Conservation (phyloP, 2,888 invertebrate species). For the Rhodophaea formosa region DNA sequence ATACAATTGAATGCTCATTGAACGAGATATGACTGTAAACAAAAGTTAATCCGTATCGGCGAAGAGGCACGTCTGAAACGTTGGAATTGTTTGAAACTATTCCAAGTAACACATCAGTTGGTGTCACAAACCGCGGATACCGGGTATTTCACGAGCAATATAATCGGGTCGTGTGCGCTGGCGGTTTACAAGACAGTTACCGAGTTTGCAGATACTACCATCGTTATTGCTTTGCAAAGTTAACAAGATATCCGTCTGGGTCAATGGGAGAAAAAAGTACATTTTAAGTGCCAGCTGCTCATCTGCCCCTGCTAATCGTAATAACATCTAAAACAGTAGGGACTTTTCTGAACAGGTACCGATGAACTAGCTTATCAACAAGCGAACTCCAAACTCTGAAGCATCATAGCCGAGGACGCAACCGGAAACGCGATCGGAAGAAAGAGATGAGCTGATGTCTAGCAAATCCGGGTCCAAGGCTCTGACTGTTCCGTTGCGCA, state of each 20-base stretch:
- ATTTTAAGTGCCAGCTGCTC: not conserved
- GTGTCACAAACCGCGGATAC: slow-evolving; percentile 13
- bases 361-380: no score
- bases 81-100: slow-evolving; percentile 15
- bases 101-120: slow-evolving; percentile 13
- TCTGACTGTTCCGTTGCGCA: no score
- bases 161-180: slow-evolving; percentile 3
- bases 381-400: no score
- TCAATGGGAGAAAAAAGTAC: not conserved
- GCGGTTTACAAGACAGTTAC: slow-evolving; percentile 7
- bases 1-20: not conserved
- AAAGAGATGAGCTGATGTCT: no score
- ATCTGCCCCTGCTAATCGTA: no score
- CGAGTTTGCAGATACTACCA: slow-evolving; percentile 17
- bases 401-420: no score
- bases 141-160: slow-evolving; percentile 11
- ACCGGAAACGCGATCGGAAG: no score
- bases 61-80: slow-evolving; percentile 2
- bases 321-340: no score
- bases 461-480: no score
- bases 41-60: slow-evolving; percentile 1
- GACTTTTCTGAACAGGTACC: no score
- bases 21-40: not conserved
- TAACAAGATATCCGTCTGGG: slow-evolving; percentile 22
- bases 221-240: slow-evolving; percentile 18